A percentile compares a stretch with the other conserved stretches of the same genome.
Evolutionary conservation across 2,113 vertebrate species (phyloP).

Genomic region (Oncorhynchus tshawytscha): DNA sequence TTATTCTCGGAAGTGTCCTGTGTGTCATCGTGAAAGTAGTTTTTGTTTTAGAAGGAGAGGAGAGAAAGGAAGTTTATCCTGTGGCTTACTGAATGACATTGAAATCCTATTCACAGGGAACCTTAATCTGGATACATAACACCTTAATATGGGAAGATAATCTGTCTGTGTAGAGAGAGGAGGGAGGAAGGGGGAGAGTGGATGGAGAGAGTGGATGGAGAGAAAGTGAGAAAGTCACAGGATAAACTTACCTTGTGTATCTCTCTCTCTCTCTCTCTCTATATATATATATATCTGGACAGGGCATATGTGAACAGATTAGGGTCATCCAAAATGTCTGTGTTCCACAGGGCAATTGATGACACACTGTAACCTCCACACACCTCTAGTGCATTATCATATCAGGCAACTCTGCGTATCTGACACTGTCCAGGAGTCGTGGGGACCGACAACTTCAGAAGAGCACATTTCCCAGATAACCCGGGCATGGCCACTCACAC

Average conservation of each 20-base stretch:
- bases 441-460: conserved; percentile 28
- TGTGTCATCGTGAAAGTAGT: not conserved
- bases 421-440: conserved; percentile 11
- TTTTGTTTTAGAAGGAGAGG: conserved; percentile 1
- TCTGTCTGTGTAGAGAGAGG: conserved; percentile 38
- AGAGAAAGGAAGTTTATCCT: conserved; percentile 40
- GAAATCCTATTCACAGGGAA: conserved; percentile 54
- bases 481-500: conserved; percentile 8
- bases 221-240: conserved; percentile 1
- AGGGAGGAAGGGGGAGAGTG: not conserved
- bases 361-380: not conserved
- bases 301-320: too few species aligned
- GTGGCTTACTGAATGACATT: conserved; percentile 51
- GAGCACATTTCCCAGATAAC: conserved; percentile 27
- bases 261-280: not conserved
- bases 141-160: conserved; percentile 62
- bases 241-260: not conserved
- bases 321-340: too few species aligned
- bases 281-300: too few species aligned
- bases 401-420: conserved; percentile 19
- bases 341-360: not conserved
- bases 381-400: not conserved
- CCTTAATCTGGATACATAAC: conserved; percentile 64
- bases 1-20: not conserved
- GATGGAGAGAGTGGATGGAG: not conserved